phyloP scores from a whole-genome alignment of 2,888 invertebrate species.

The Hartigia nigra region DNA sequence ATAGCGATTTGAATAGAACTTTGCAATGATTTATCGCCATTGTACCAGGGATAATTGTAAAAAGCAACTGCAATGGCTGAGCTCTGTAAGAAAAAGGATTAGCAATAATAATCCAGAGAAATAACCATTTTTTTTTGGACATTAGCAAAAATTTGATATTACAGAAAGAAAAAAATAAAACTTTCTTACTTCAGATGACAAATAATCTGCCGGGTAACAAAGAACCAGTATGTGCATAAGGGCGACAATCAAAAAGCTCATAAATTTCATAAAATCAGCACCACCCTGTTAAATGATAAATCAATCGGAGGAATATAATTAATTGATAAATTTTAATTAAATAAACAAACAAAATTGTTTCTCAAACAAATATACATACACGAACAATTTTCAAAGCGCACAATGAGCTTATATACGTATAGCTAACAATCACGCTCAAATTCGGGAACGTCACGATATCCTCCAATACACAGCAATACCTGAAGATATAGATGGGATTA shows the following conservation, averaged over 20 bases:
- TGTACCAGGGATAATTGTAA: constrained; percentile 26
- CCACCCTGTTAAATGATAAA: background rate
- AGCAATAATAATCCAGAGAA: background rate
- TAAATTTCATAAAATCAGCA: background rate
- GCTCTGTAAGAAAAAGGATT: constrained; percentile 18
- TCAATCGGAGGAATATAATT: background rate
- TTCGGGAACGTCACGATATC: background rate
- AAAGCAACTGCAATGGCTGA: constrained; percentile 18
- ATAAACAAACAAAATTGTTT: background rate
- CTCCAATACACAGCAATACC: background rate
- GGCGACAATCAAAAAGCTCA: background rate
- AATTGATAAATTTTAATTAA: background rate
- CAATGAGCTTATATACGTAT: background rate
- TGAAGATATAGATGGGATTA: background rate
- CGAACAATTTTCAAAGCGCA: background rate
- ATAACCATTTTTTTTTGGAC: background rate
- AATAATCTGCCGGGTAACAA: background rate
- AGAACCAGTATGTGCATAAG: background rate
- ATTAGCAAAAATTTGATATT: fast-evolving
- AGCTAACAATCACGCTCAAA: background rate
- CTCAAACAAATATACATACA: background rate
- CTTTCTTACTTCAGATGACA: background rate
- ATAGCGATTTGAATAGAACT: constrained; percentile 21
- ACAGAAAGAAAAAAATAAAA: background rate
- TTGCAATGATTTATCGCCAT: constrained; percentile 16